A percentile compares a stretch with the other conserved stretches of the same genome.
phyloP scores from a whole-genome alignment of 2,888 invertebrate species.

The Nomada ruficornis region DNA sequence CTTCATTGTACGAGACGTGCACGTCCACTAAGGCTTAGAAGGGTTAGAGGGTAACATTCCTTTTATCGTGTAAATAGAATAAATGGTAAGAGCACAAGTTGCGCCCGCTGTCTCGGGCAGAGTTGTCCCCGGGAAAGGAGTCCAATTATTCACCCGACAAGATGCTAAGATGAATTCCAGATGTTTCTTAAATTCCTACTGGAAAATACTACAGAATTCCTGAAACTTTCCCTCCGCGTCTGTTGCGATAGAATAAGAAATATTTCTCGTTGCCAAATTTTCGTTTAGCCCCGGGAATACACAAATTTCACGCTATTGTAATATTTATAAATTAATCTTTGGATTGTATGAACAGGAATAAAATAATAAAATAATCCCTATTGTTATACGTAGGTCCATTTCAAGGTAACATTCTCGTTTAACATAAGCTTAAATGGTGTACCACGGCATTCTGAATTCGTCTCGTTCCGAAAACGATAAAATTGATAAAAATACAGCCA shows the following conservation, averaged over 20 bases:
- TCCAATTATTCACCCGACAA: conserved; percentile 12
- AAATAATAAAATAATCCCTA: too few relatives aligned
- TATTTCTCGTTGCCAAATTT: too few relatives aligned
- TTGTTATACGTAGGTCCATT: too few relatives aligned
- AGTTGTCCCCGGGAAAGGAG: background rate
- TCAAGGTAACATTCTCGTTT: too few relatives aligned
- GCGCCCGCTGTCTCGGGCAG: background rate
- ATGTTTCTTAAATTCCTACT: too few relatives aligned
- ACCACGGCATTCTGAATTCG: background rate
- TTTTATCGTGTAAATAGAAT: background rate
- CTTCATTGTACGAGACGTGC: conserved; percentile 5
- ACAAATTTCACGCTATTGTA: too few relatives aligned
- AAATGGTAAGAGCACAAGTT: background rate
- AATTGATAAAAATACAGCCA: conserved; percentile 3
- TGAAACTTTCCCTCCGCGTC: too few relatives aligned
- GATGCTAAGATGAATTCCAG: background rate
- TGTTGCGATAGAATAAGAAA: too few relatives aligned
- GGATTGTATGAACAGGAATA: too few relatives aligned
- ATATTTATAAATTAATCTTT: too few relatives aligned
- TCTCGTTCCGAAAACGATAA: background rate
- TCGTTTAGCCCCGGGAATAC: too few relatives aligned
- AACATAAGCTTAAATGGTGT: background rate
- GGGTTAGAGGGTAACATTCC: conserved; percentile 1
- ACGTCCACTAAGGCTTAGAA: background rate
- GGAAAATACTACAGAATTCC: too few relatives aligned